Percentiles rank a stretch among this genome's conserved stretches.
These are phyloP conservation scores for Paraplagusia blochii DNA, from an alignment of 2,113 vertebrate species.

Conservation along the genomic window DNA sequence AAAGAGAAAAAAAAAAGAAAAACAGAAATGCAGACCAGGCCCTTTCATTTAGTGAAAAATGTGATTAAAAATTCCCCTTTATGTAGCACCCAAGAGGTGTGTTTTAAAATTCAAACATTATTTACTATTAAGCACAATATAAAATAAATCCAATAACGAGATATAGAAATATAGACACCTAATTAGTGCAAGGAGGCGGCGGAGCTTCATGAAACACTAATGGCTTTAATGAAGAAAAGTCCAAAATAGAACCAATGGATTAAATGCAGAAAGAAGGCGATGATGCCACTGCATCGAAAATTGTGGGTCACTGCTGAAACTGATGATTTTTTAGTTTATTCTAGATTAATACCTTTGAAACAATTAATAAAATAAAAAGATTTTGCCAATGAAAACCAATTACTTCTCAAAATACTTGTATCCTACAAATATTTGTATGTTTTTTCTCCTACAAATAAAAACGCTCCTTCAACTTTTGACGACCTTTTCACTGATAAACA, in stretches of 20 bases:
- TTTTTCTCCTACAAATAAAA: too few relatives aligned
- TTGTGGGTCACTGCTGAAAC: too few relatives aligned
- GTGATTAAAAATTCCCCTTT: constrained; percentile 80
- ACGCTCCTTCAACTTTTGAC: too few relatives aligned
- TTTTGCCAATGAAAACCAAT: too few relatives aligned
- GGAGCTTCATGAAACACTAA: constrained; percentile 62
- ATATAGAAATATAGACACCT: constrained; percentile 78
- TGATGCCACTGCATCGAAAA: neutral
- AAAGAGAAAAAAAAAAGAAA: neutral
- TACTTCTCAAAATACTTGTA: too few relatives aligned
- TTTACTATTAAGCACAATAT: constrained; percentile 79
- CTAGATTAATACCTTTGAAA: too few relatives aligned
- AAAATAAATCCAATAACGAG: constrained; percentile 77
- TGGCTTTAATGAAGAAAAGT: constrained; percentile 68
- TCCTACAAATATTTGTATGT: too few relatives aligned
- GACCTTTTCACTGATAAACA: too few relatives aligned
- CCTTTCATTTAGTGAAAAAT: constrained; percentile 75
- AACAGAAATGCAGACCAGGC: constrained; percentile 46
- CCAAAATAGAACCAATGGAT: constrained; percentile 60
- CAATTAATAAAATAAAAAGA: too few relatives aligned
- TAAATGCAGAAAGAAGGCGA: constrained; percentile 35
- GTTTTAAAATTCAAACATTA: constrained; percentile 80
- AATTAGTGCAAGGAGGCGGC: constrained; percentile 72
- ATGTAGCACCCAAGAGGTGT: constrained; percentile 80
- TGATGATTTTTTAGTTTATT: too few relatives aligned